Percentiles rank a stretch among this genome's conserved stretches.
phyloP scores from a whole-genome alignment of 2,888 invertebrate species.

The Blera fallax region DNA sequence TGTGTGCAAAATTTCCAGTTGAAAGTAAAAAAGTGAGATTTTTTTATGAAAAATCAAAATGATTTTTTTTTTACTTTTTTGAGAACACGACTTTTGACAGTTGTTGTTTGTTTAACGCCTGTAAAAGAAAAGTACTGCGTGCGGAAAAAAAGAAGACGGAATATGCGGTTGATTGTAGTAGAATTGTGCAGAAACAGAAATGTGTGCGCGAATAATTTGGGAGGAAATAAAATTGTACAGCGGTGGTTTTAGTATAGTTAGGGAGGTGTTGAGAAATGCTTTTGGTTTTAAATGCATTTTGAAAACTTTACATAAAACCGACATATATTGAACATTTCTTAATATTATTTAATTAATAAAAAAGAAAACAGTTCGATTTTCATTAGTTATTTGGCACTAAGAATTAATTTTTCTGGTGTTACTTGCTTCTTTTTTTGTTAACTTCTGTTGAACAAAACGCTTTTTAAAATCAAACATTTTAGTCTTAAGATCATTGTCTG shows the following conservation, averaged over 20 bases:
- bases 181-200: constrained; percentile 46
- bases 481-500: too few species aligned
- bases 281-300: background rate
- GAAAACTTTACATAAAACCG: too few species aligned
- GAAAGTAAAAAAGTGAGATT: constrained; percentile 72
- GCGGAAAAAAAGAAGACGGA: constrained; percentile 47
- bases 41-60: constrained; percentile 70
- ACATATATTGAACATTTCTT: too few species aligned
- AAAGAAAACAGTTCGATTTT: too few species aligned
- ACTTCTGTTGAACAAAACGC: too few species aligned
- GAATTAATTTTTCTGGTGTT: too few species aligned
- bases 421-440: too few species aligned
- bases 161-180: constrained; percentile 42
- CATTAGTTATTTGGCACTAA: too few species aligned
- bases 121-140: constrained; percentile 68
- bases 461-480: too few species aligned
- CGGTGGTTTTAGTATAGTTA: background rate
- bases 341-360: too few species aligned
- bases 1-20: constrained; percentile 66
- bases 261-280: background rate
- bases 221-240: constrained; percentile 15
- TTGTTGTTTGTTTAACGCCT: constrained; percentile 76
- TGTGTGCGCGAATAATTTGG: constrained; percentile 30
- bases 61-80: constrained; percentile 70
- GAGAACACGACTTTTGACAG: constrained; percentile 75